Conservation (phyloP, 2,888 invertebrate genomes). For the Rhagophthalmus giganteus region DNA sequence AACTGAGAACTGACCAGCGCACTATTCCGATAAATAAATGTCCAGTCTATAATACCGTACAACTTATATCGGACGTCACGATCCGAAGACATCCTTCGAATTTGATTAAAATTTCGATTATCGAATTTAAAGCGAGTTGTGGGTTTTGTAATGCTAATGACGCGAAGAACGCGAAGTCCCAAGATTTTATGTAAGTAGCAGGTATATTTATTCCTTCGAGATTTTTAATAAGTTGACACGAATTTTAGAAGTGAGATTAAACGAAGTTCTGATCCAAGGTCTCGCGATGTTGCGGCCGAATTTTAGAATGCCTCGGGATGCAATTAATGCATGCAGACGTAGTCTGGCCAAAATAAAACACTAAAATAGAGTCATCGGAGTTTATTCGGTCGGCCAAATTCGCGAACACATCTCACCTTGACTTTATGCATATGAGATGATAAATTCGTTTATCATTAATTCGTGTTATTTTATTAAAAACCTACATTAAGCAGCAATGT, state of each 20-base stretch:
- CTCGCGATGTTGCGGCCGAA: constrained; percentile 36
- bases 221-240: constrained; percentile 17
- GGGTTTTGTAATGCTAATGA: too few relatives aligned
- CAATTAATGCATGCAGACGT: constrained; percentile 55
- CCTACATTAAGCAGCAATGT: background rate
- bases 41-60: too few relatives aligned
- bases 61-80: too few relatives aligned
- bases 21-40: constrained; percentile 6
- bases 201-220: too few relatives aligned
- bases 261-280: constrained; percentile 23
- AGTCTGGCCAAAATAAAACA: constrained; percentile 42
- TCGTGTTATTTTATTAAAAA: constrained; percentile 2
- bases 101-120: too few relatives aligned
- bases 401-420: constrained; percentile 43
- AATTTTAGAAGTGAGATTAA: constrained; percentile 23
- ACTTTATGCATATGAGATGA: constrained; percentile 32
- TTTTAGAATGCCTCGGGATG: constrained; percentile 50
- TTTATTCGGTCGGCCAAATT: constrained; percentile 38
- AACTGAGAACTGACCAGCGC: constrained; percentile 24
- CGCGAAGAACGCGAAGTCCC: too few relatives aligned
- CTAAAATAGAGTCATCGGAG: constrained; percentile 41
- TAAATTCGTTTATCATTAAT: constrained; percentile 11
- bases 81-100: too few relatives aligned
- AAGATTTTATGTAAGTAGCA: too few relatives aligned
- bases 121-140: too few relatives aligned